These are phyloP conservation scores for Acrocyrtus sp. DNA, from an alignment of 2,888 invertebrate species.

Conservation along the genomic window DNA sequence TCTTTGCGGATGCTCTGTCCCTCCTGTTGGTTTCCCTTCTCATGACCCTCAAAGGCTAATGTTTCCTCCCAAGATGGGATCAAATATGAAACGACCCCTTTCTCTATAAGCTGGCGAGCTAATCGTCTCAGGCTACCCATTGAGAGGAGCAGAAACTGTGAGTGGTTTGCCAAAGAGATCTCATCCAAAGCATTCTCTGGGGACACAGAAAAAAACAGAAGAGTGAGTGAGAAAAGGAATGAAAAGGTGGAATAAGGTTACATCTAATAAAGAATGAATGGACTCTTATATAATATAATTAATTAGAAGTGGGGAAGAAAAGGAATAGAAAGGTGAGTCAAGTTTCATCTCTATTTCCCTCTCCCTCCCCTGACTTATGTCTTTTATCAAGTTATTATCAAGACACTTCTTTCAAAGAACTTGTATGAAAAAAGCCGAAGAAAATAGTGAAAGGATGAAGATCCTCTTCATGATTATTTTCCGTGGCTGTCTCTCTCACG, in stretches of 20 bases:
- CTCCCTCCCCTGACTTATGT: constrained; percentile 18
- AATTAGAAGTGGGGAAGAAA: constrained; percentile 17
- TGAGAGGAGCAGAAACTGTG: constrained; percentile 61
- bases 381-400: constrained; percentile 26
- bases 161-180: constrained; percentile 62
- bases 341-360: not conserved
- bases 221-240: constrained; percentile 30
- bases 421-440: not conserved
- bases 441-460: not conserved
- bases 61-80: constrained; percentile 45
- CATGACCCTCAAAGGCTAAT: constrained; percentile 34
- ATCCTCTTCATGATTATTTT: not conserved
- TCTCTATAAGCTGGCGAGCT: constrained; percentile 57
- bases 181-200: constrained; percentile 60
- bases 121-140: constrained; percentile 58
- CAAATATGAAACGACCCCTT: constrained; percentile 57
- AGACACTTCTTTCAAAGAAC: constrained; percentile 20
- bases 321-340: not conserved
- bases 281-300: constrained; percentile 44
- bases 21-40: constrained; percentile 14
- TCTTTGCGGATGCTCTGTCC: constrained; percentile 4
- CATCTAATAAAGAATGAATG: constrained; percentile 49
- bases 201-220: constrained; percentile 18
- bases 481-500: not conserved
- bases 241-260: too few species aligned